A percentile compares a stretch with the other conserved stretches of the same genome.
Conservation (phyloP, 1,140 invertebrate genomes). For the Tetraneura akinire region DNA sequence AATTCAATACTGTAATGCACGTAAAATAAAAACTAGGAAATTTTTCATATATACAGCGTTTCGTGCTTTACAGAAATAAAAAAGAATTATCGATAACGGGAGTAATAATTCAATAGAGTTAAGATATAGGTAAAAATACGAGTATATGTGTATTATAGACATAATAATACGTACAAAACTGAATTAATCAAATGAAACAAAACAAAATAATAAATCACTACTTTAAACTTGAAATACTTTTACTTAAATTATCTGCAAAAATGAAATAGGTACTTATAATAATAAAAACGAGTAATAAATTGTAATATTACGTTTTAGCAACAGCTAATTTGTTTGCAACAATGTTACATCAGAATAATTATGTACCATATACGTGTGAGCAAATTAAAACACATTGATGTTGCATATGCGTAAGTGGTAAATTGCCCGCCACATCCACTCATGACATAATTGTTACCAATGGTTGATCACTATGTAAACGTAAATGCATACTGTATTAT, state of each 20-base stretch:
- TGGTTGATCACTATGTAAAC: conserved; percentile 34
- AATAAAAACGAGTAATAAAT: too few relatives aligned
- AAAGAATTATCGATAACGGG: not conserved
- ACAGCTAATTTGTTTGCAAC: conserved; percentile 1
- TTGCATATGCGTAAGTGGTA: conserved; percentile 23
- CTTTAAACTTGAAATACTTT: conserved; percentile 1
- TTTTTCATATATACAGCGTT: not conserved
- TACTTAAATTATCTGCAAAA: not conserved
- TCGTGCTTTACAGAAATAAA: not conserved
- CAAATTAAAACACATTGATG: not conserved
- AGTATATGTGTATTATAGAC: not conserved
- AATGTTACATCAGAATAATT: conserved; percentile 16
- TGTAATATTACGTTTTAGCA: not conserved
- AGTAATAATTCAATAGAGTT: conserved; percentile 16
- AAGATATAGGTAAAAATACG: conserved; percentile 13
- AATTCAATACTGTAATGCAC: not conserved
- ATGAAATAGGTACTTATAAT: not conserved
- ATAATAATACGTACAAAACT: too few relatives aligned
- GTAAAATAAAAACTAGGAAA: not conserved
- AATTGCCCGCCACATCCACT: conserved; percentile 7
- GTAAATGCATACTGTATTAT: not conserved
- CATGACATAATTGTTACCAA: conserved; percentile 34
- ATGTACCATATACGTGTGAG: not conserved
- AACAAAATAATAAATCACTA: not conserved
- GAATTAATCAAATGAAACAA: too few relatives aligned